A percentile compares a stretch with the other conserved stretches of the same genome.
Evolutionary conservation across 1,140 invertebrate genomes (phyloP).

Genomic region (Trichoplusia ni): DNA sequence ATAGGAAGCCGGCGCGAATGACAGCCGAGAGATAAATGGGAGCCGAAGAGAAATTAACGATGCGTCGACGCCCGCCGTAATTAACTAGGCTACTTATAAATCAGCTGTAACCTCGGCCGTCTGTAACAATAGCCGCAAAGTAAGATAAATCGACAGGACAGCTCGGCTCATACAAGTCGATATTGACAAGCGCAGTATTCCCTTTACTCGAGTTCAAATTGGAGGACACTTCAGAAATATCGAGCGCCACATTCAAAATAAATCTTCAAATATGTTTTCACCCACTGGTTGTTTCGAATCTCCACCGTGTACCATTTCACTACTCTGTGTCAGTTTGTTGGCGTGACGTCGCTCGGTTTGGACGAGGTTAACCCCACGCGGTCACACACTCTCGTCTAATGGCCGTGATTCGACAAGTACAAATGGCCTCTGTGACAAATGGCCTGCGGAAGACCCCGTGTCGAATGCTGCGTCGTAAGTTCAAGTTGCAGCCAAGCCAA

Average conservation of each 20-base stretch:
- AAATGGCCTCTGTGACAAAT: slow-evolving; percentile 79
- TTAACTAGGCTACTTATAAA: slow-evolving; percentile 74
- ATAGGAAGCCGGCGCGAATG: slow-evolving; percentile 46
- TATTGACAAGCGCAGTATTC: slow-evolving; percentile 70
- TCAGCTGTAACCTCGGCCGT: slow-evolving; percentile 63
- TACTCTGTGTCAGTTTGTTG: slow-evolving; percentile 52
- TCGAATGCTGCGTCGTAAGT: slow-evolving; percentile 64
- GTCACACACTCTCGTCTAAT: slow-evolving; percentile 79
- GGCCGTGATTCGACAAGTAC: slow-evolving; percentile 81
- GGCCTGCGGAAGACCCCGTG: slow-evolving; percentile 70
- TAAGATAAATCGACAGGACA: slow-evolving; percentile 77
- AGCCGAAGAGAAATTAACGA: slow-evolving; percentile 58
- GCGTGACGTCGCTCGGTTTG: slow-evolving; percentile 47
- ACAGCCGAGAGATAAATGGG: slow-evolving; percentile 47
- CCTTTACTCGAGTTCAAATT: slow-evolving; percentile 50
- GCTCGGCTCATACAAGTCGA: slow-evolving; percentile 64
- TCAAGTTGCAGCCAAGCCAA: slow-evolving; percentile 65
- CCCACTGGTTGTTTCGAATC: slow-evolving; percentile 23
- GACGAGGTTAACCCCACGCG: slow-evolving; percentile 65
- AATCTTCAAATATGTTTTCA: background rate
- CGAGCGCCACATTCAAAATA: slow-evolving; percentile 35
- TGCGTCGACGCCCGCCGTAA: slow-evolving; percentile 59
- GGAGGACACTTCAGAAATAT: slow-evolving; percentile 31
- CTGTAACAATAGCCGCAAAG: slow-evolving; percentile 72
- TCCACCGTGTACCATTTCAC: slow-evolving; percentile 17